Evolutionary conservation across 2,113 vertebrate genomes (phyloP).

Genomic region (Mugil cephalus): DNA sequence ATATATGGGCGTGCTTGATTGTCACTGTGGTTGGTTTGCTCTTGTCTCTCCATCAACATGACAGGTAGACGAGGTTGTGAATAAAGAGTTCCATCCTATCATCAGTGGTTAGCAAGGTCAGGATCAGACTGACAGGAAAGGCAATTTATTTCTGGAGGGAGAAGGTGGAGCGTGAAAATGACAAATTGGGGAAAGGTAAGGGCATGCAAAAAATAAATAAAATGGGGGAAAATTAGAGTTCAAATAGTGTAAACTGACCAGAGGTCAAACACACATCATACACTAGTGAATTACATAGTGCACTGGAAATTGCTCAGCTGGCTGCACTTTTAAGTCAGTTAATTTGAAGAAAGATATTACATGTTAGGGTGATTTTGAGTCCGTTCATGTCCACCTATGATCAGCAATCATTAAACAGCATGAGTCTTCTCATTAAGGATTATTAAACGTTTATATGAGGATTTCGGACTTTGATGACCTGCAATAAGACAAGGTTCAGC

Average conservation of each 20-base stretch:
- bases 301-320: neutral
- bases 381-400: conserved; percentile 30
- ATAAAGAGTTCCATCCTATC: conserved; percentile 62
- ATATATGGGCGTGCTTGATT: neutral
- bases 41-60: conserved; percentile 44
- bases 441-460: conserved; percentile 44
- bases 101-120: conserved; percentile 73
- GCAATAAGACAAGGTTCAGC: conserved; percentile 43
- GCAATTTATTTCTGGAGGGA: conserved; percentile 58
- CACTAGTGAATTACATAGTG: neutral
- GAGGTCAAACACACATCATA: neutral
- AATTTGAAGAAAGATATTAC: neutral
- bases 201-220: conserved; percentile 27
- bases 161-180: conserved; percentile 40
- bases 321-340: neutral
- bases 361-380: conserved; percentile 18
- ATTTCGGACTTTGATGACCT: conserved; percentile 49
- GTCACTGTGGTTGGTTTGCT: conserved; percentile 37
- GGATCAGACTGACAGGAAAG: conserved; percentile 45
- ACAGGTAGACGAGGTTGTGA: conserved; percentile 58
- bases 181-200: conserved; percentile 32
- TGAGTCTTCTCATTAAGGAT: conserved; percentile 58
- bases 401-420: conserved; percentile 27
- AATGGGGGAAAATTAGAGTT: conserved; percentile 6
- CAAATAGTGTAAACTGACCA: conserved; percentile 5